Percentiles rank a stretch among this genome's conserved stretches.
Conservation (phyloP, 2,797 vertebrate species). For the Hemitrygon akajei region DNA sequence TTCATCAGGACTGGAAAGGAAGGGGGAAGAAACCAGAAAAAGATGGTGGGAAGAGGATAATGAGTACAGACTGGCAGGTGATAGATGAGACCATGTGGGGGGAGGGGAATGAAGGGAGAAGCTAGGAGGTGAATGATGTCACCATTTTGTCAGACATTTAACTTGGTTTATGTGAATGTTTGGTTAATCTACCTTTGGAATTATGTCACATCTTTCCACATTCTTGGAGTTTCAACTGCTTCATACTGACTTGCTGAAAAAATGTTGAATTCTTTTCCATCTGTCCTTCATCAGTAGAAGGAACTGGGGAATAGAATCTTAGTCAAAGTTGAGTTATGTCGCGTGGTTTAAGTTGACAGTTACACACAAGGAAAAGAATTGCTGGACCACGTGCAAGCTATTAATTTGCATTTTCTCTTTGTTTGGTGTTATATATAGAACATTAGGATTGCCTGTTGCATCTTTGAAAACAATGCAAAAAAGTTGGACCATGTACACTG, state of each 20-base stretch:
- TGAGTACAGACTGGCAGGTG: too few species aligned
- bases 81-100: too few species aligned
- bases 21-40: too few species aligned
- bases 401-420: neutral
- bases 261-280: neutral
- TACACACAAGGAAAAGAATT: neutral
- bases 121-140: too few species aligned
- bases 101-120: too few species aligned
- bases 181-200: neutral
- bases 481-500: neutral
- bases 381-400: neutral
- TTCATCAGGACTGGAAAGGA: too few species aligned
- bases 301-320: too few species aligned
- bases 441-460: neutral
- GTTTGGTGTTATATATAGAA: neutral
- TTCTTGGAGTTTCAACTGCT: neutral
- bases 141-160: neutral
- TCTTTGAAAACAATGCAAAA: neutral
- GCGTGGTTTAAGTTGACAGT: too few species aligned
- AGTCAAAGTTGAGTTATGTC: too few species aligned
- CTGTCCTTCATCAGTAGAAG: neutral
- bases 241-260: neutral
- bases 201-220: neutral
- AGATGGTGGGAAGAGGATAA: too few species aligned
- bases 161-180: neutral